Evolutionary conservation across 2,888 invertebrate genomes (phyloP).

Genomic region (Drosophila imparisetae): DNA sequence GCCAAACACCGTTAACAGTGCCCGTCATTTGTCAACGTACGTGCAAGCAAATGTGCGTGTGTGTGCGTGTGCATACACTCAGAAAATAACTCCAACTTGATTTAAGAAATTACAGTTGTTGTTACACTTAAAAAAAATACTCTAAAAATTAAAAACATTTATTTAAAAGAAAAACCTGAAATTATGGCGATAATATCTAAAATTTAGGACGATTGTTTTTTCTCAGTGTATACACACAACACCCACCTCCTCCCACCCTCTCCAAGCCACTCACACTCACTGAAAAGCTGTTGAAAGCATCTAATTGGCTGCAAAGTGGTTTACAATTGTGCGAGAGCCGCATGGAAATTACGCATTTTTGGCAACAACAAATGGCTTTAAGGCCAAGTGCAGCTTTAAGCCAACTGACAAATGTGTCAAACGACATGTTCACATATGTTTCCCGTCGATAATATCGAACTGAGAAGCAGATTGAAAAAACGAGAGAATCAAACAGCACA

Average conservation of each 20-base stretch:
- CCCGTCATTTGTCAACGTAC: conserved; percentile 76
- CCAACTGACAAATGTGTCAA: conserved; percentile 81
- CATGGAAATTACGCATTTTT: conserved; percentile 45
- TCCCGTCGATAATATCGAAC: conserved; percentile 75
- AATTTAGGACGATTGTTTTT: background rate
- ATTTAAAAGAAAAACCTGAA: background rate
- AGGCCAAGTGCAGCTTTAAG: conserved; percentile 55
- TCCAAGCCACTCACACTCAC: background rate
- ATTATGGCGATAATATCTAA: background rate
- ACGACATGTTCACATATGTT: conserved; percentile 79
- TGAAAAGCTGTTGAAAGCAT: conserved; percentile 69
- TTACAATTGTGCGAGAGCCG: conserved; percentile 53
- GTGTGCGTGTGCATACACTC: conserved; percentile 6
- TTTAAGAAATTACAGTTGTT: background rate
- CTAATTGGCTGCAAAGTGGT: conserved; percentile 77
- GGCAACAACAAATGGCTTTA: conserved; percentile 26
- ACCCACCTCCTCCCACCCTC: background rate
- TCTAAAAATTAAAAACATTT: too few relatives aligned
- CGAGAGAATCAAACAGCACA: conserved; percentile 19
- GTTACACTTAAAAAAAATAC: too few relatives aligned
- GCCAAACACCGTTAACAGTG: conserved; percentile 79
- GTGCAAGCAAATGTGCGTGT: conserved; percentile 12
- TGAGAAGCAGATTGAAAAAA: conserved; percentile 1
- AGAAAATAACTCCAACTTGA: background rate
- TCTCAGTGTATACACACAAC: background rate